These are phyloP conservation scores for Nephila pilipes DNA, from an alignment of 1,140 invertebrate species.

Conservation along the genomic window DNA sequence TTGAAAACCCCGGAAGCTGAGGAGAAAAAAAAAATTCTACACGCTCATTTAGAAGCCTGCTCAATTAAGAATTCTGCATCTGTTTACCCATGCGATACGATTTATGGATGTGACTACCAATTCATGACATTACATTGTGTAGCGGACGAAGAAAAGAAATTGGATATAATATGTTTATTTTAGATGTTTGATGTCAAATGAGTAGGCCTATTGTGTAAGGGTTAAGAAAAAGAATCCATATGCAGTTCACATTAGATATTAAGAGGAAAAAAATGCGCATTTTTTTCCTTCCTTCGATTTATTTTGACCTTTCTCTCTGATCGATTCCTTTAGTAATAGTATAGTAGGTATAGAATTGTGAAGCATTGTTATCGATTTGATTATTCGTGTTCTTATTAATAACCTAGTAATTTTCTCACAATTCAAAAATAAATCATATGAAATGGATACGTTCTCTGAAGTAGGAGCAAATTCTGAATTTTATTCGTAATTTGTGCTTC, in stretches of 20 bases:
- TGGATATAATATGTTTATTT: constrained; percentile 53
- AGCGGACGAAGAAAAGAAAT: constrained; percentile 12
- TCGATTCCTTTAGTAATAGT: neutral
- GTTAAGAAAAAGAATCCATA: neutral
- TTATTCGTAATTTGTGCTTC: neutral
- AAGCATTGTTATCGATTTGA: constrained; percentile 36
- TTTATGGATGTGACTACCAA: constrained; percentile 56
- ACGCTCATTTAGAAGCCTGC: constrained; percentile 32
- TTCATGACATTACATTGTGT: constrained; percentile 61
- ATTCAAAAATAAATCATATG: neutral
- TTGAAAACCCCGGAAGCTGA: constrained; percentile 60
- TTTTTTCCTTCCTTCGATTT: neutral
- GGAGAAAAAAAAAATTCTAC: constrained; percentile 5
- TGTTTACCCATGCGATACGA: constrained; percentile 43
- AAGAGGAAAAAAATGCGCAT: neutral
- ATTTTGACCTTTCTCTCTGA: constrained; percentile 17
- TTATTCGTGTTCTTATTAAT: constrained; percentile 32
- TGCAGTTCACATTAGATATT: constrained; percentile 43
- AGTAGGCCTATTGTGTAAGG: constrained; percentile 55
- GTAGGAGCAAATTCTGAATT: neutral
- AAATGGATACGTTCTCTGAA: neutral
- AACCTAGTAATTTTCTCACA: neutral
- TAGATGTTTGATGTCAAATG: constrained; percentile 64
- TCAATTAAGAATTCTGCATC: constrained; percentile 64
- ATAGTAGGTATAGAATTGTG: constrained; percentile 6